Evolutionary conservation across 2,888 invertebrate species (phyloP).

Genomic region (Melolontha melolontha): DNA sequence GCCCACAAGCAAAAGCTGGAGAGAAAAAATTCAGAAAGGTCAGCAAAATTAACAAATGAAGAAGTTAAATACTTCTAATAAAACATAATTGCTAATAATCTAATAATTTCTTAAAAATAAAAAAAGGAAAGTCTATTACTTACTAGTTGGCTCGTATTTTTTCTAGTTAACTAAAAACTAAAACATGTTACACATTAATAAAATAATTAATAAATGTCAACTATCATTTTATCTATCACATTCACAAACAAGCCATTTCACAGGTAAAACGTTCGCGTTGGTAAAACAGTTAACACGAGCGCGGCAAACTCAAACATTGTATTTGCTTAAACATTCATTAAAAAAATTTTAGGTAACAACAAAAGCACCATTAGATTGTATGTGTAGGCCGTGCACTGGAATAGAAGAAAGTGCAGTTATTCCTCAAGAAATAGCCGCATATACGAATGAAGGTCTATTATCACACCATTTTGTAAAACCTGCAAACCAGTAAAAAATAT

Average conservation of each 20-base stretch:
- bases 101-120: neutral
- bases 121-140: neutral
- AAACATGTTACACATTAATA: neutral
- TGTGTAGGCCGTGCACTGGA: slow-evolving; percentile 93
- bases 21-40: slow-evolving; percentile 89
- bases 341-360: slow-evolving; percentile 80
- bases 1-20: slow-evolving; percentile 89
- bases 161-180: slow-evolving; percentile 1
- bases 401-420: slow-evolving; percentile 89
- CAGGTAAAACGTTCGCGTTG: slow-evolving; percentile 9
- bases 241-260: slow-evolving; percentile 2
- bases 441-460: slow-evolving; percentile 84
- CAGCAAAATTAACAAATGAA: slow-evolving; percentile 45
- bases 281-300: slow-evolving; percentile 11
- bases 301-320: slow-evolving; percentile 38
- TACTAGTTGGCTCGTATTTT: neutral
- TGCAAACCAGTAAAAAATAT: slow-evolving; percentile 66
- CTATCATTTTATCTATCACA: neutral
- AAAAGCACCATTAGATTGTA: slow-evolving; percentile 91
- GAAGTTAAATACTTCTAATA: neutral
- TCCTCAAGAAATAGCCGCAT: slow-evolving; percentile 91
- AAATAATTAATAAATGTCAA: too few relatives aligned
- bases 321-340: neutral
- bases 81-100: neutral
- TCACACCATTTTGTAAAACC: slow-evolving; percentile 84